These are phyloP conservation scores for Saxidomus purpurata DNA, from an alignment of 1,140 invertebrate genomes.

Conservation along the genomic window DNA sequence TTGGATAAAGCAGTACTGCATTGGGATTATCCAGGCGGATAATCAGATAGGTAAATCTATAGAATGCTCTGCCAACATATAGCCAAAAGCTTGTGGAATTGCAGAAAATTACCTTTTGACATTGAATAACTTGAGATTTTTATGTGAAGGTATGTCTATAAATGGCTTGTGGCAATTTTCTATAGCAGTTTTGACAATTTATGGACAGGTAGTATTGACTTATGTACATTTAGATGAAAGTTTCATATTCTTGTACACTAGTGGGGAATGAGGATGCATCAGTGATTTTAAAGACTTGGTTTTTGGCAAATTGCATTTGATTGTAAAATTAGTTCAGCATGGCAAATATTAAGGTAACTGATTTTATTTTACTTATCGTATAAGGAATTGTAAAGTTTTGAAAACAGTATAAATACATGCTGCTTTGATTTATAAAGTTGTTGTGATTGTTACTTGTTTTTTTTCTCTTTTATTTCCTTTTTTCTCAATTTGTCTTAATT, in stretches of 20 bases:
- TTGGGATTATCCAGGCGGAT: neutral
- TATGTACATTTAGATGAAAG: neutral
- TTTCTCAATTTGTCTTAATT: neutral
- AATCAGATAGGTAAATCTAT: conserved; percentile 48
- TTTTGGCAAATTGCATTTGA: neutral
- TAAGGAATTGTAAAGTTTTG: neutral
- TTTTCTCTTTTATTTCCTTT: neutral
- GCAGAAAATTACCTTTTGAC: conserved; percentile 44
- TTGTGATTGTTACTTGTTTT: neutral
- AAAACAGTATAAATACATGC: neutral
- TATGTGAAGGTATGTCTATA: conserved; percentile 25
- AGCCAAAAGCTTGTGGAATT: conserved; percentile 46
- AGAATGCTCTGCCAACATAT: conserved; percentile 39
- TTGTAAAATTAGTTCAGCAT: neutral
- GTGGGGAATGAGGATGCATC: conserved; percentile 4
- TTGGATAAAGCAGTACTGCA: neutral
- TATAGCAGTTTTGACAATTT: conserved; percentile 52
- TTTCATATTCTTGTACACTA: conserved; percentile 15
- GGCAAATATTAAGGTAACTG: neutral
- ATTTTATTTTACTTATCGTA: neutral
- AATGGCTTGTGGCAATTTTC: conserved; percentile 43
- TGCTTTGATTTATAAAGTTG: neutral
- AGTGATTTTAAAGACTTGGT: neutral
- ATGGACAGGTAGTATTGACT: conserved; percentile 39
- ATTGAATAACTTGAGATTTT: conserved; percentile 47